Conservation (phyloP, 1,140 invertebrate species). For the Aricia agestis region DNA sequence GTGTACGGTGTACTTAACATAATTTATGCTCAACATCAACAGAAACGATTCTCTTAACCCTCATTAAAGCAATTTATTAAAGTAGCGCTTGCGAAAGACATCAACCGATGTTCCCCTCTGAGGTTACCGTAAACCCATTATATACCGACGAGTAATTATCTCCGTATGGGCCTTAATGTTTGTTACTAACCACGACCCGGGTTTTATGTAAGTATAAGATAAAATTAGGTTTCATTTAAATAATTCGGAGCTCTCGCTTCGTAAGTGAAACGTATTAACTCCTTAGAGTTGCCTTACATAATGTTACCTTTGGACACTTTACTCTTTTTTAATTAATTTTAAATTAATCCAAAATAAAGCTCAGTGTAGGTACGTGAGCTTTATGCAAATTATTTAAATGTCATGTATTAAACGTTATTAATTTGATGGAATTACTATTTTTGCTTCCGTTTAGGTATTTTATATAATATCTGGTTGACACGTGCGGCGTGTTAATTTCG, state of each 20-base stretch:
- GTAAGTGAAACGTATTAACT: not conserved
- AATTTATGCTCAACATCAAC: constrained; percentile 9
- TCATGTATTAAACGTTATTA: no score
- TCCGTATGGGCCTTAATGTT: constrained; percentile 44
- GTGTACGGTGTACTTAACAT: not conserved
- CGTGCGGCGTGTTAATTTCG: no score
- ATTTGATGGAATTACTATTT: no score
- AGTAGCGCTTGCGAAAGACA: constrained; percentile 35
- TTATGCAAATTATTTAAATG: not conserved
- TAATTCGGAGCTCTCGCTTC: not conserved
- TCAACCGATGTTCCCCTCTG: constrained; percentile 38
- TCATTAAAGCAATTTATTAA: constrained; percentile 29
- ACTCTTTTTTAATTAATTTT: not conserved
- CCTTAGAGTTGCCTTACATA: not conserved
- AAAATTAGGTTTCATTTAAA: constrained; percentile 9
- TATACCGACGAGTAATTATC: constrained; percentile 40
- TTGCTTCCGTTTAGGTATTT: no score
- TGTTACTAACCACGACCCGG: constrained; percentile 4
- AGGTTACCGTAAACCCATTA: constrained; percentile 30
- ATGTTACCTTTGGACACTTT: not conserved
- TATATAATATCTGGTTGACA: no score
- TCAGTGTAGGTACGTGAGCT: not conserved
- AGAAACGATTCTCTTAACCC: constrained; percentile 21
- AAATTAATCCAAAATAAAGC: not conserved
- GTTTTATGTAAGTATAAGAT: not conserved